Conservation (phyloP, 2,888 invertebrate species). For the Congeria kusceri region DNA sequence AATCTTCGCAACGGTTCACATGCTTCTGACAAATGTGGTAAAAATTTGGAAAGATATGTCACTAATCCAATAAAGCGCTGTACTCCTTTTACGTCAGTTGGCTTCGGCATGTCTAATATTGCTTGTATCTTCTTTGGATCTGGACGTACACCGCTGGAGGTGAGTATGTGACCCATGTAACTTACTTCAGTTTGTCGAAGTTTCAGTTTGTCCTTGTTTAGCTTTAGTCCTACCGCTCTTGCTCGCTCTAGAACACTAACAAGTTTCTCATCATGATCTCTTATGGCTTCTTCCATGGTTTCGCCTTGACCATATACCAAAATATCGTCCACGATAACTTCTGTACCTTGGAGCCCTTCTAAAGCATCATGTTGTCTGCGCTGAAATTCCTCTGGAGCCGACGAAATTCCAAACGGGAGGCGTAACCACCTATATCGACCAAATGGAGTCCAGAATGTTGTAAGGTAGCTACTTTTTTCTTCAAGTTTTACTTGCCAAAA, state of each 20-base stretch:
- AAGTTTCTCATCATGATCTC: slow-evolving; percentile 49
- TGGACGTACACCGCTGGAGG: slow-evolving; percentile 44
- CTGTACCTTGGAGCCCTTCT: slow-evolving; percentile 20
- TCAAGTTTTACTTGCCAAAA: slow-evolving; percentile 52
- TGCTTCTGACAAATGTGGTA: slow-evolving; percentile 41
- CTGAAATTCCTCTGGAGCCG: slow-evolving; percentile 42
- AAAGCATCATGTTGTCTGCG: slow-evolving; percentile 16
- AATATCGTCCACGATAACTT: slow-evolving; percentile 46
- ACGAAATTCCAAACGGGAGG: slow-evolving; percentile 36
- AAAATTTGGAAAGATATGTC: slow-evolving; percentile 49
- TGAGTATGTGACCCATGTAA: slow-evolving; percentile 57
- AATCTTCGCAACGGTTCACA: slow-evolving; percentile 48
- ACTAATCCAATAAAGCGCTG: slow-evolving; percentile 49
- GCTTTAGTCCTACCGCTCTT: not conserved
- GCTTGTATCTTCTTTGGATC: slow-evolving; percentile 57
- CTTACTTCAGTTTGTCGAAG: slow-evolving; percentile 33
- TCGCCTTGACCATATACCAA: slow-evolving; percentile 53
- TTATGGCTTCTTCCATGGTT: slow-evolving; percentile 37
- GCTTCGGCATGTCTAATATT: slow-evolving; percentile 47
- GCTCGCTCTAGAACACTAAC: slow-evolving; percentile 25
- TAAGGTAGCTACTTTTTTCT: slow-evolving; percentile 42
- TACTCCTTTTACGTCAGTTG: slow-evolving; percentile 37
- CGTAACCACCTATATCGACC: slow-evolving; percentile 61
- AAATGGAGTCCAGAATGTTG: slow-evolving; percentile 65
- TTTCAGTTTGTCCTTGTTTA: slow-evolving; percentile 15